Evolutionary conservation across 2,797 vertebrate genomes (phyloP).

Genomic region (Sebastes glaucus): DNA sequence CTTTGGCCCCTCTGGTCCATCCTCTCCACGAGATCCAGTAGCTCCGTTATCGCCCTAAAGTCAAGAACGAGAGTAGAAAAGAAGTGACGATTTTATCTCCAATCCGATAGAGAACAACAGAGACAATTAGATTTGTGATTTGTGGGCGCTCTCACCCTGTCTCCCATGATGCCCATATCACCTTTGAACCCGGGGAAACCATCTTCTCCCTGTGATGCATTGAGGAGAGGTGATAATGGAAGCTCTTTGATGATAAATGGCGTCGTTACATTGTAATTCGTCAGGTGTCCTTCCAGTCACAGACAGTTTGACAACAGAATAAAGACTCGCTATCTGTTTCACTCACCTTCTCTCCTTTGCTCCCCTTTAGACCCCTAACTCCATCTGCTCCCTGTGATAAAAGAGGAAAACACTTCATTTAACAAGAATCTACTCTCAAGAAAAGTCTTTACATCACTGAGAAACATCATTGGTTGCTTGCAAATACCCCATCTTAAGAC

Average conservation of each 20-base stretch:
- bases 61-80: neutral
- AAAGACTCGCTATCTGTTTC: neutral
- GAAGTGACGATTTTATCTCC: neutral
- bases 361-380: constrained; percentile 90
- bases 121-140: neutral
- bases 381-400: constrained; percentile 90
- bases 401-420: neutral
- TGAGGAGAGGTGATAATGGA: constrained; percentile 25
- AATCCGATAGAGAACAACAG: neutral
- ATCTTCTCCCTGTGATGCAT: constrained; percentile 87
- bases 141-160: constrained; percentile 82
- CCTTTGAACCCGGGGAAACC: constrained; percentile 93
- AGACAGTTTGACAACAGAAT: constrained; percentile 15
- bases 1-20: constrained; percentile 90
- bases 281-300: constrained; percentile 9
- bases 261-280: constrained; percentile 5
- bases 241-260: constrained; percentile 19
- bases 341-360: constrained; percentile 93
- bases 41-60: constrained; percentile 85
- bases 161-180: constrained; percentile 89
- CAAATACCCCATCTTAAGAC: constrained; percentile 12
- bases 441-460: neutral
- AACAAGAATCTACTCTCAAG: neutral
- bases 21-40: constrained; percentile 86
- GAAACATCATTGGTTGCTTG: neutral